Percentiles rank a stretch among this genome's conserved stretches.
These are phyloP conservation scores for Gulo gulo DNA, from an alignment of 2,113 vertebrate genomes.

Conservation along the genomic window DNA sequence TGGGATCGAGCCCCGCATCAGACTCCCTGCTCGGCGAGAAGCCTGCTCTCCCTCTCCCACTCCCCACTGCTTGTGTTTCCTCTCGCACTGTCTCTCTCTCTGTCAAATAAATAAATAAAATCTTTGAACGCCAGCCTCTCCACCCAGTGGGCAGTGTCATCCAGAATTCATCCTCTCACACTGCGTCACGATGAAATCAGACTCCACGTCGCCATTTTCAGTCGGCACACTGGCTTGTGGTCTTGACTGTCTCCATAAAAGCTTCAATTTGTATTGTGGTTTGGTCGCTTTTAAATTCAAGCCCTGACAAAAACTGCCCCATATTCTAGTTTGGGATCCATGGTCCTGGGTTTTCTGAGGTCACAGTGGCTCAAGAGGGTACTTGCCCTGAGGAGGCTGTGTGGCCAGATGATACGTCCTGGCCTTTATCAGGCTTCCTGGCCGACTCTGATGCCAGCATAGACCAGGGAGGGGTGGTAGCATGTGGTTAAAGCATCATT, in stretches of 20 bases:
- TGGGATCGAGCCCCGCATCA: too few species aligned
- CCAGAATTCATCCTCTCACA: not conserved
- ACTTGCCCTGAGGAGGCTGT: not conserved
- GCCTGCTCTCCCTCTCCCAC: too few species aligned
- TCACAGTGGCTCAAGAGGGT: not conserved
- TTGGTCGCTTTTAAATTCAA: not conserved
- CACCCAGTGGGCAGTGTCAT: too few species aligned
- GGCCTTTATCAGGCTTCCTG: not conserved
- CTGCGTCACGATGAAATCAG: not conserved
- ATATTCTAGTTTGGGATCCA: not conserved
- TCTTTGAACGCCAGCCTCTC: not conserved
- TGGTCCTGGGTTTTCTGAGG: not conserved
- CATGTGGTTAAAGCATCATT: not conserved
- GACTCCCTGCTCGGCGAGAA: too few species aligned
- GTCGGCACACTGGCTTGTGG: not conserved
- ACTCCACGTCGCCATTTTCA: not conserved
- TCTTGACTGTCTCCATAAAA: not conserved
- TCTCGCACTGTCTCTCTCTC: too few species aligned
- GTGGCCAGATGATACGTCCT: not conserved
- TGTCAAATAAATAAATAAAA: too few species aligned
- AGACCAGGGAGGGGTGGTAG: not conserved
- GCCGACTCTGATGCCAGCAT: not conserved
- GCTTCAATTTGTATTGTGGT: not conserved
- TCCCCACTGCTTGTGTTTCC: too few species aligned
- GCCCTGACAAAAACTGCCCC: not conserved